Conservation (phyloP, 1,140 invertebrate genomes). For the Macrotrachela quadricornifera region DNA sequence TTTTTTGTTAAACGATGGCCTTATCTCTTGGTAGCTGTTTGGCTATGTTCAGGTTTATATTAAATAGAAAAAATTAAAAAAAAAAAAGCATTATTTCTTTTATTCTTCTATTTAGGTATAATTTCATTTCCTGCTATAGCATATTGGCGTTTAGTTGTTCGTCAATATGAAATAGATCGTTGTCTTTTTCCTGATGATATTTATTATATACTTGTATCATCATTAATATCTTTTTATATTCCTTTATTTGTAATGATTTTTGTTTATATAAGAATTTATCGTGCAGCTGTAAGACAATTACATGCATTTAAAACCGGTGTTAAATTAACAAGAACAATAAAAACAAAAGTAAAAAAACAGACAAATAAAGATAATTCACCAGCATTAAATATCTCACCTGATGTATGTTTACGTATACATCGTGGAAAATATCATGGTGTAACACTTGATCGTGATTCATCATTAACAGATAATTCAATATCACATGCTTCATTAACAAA, state of each 20-base stretch:
- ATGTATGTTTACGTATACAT: no score
- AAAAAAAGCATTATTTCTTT: no score
- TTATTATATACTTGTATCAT: slow-evolving; percentile 27
- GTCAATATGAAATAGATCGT: background rate
- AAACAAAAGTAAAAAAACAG: no score
- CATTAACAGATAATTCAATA: background rate
- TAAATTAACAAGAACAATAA: no score
- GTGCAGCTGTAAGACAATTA: slow-evolving; percentile 15
- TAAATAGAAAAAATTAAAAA: no score
- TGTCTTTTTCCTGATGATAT: slow-evolving; percentile 2
- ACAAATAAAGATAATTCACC: no score
- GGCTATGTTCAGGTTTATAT: background rate
- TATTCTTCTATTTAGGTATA: background rate
- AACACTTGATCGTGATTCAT: no score
- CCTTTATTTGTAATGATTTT: slow-evolving; percentile 26
- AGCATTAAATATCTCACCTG: no score
- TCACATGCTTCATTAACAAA: background rate
- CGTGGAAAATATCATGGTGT: no score
- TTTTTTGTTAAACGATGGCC: background rate
- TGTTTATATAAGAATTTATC: slow-evolving; percentile 27
- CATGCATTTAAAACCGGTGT: no score
- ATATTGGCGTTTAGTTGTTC: slow-evolving; percentile 18
- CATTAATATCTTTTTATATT: slow-evolving; percentile 29
- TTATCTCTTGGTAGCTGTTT: background rate
- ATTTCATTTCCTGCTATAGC: slow-evolving; percentile 7